phyloP scores from a whole-genome alignment of 2,113 vertebrate species.

The Sphyrna mokarran region DNA sequence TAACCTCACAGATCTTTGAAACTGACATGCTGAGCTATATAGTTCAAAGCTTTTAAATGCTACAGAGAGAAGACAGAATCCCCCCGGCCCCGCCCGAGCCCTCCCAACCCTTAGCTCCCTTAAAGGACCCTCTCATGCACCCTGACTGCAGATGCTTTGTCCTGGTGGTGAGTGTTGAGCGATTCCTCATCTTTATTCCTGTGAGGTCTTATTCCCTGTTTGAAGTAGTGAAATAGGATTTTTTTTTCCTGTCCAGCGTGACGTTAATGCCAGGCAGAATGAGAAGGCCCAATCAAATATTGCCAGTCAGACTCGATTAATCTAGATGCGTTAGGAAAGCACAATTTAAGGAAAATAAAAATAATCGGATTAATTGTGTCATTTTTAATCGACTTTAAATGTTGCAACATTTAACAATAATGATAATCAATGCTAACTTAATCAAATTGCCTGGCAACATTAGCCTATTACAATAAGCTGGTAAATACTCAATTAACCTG shows the following conservation, averaged over 20 bases:
- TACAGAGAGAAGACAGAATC: too few relatives aligned
- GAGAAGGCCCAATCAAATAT: background rate
- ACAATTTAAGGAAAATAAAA: background rate
- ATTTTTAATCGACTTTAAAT: background rate
- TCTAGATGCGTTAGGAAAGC: background rate
- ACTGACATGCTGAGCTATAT: too few relatives aligned
- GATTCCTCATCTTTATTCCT: background rate
- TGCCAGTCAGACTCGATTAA: background rate
- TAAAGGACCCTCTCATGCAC: too few relatives aligned
- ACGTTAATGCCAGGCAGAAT: background rate
- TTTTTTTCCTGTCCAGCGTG: background rate
- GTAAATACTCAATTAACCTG: background rate
- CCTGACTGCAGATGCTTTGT: too few relatives aligned
- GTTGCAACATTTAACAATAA: background rate
- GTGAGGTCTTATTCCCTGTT: background rate
- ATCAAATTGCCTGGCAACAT: background rate
- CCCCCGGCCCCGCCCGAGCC: too few relatives aligned
- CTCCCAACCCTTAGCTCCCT: too few relatives aligned
- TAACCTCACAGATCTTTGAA: too few relatives aligned
- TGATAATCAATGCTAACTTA: background rate
- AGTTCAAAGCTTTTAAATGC: too few relatives aligned
- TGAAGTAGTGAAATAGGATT: background rate
- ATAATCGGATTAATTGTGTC: background rate
- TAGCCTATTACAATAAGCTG: background rate
- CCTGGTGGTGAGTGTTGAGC: too few relatives aligned